phyloP scores from a whole-genome alignment of 37 sponge, comb jelly and placozoan species.

The Beroe forskalii region DNA sequence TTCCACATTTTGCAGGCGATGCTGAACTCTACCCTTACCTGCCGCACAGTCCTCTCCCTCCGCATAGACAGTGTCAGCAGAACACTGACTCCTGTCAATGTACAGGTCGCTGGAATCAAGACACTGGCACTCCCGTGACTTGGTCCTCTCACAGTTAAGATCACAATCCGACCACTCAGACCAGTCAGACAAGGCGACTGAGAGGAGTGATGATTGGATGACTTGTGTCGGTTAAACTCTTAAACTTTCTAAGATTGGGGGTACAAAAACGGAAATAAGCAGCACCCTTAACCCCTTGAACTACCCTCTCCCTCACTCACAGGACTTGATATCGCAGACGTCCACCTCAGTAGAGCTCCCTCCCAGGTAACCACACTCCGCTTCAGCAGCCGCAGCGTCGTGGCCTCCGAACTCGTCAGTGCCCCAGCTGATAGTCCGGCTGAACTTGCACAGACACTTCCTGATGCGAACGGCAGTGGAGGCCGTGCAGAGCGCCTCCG shows the following conservation, averaged over 20 bases:
- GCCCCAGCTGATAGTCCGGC: not conserved
- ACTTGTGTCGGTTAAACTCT: too few species aligned
- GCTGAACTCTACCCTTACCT: too few species aligned
- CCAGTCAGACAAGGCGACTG: slow-evolving; percentile 2
- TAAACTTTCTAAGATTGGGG: too few species aligned
- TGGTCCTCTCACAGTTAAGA: not conserved
- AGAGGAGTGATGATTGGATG: too few species aligned
- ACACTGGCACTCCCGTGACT: not conserved
- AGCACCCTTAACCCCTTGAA: too few species aligned
- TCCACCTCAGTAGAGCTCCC: not conserved
- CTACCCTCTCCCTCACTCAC: too few species aligned
- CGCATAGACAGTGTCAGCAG: not conserved
- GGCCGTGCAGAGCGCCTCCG: not conserved
- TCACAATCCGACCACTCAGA: slow-evolving; percentile 41
- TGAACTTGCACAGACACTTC: not conserved
- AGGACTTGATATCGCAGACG: not conserved
- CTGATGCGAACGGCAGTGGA: not conserved
- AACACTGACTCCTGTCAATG: not conserved
- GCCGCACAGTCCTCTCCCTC: not conserved
- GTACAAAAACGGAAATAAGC: too few species aligned
- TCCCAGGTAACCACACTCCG: not conserved
- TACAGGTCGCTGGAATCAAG: not conserved
- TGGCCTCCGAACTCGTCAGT: not conserved
- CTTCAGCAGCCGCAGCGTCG: not conserved
- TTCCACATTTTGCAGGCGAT: too few species aligned